phyloP scores from a whole-genome alignment of 1,140 invertebrate species.

The Platyura marginata region DNA sequence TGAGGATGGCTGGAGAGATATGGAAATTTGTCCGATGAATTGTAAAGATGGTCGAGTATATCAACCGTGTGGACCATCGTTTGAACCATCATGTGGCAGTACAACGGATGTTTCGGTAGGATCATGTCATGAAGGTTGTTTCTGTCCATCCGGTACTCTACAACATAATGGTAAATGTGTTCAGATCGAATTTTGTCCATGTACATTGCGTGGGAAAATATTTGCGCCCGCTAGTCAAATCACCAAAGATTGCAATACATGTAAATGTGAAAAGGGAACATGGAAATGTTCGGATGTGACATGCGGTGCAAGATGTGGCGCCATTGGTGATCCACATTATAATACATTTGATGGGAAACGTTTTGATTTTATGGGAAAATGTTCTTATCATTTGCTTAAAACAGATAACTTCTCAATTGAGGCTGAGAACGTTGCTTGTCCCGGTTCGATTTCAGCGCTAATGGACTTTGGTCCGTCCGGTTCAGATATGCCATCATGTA shows the following conservation, averaged over 20 bases:
- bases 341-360: slow-evolving; percentile 70
- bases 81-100: slow-evolving; percentile 33
- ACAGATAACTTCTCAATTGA: slow-evolving; percentile 47
- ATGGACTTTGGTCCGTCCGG: slow-evolving; percentile 37
- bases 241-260: slow-evolving; percentile 69
- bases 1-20: slow-evolving; percentile 48
- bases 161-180: slow-evolving; percentile 58
- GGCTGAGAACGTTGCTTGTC: slow-evolving; percentile 65
- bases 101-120: slow-evolving; percentile 15
- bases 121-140: slow-evolving; percentile 70
- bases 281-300: slow-evolving; percentile 61
- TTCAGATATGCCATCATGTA: slow-evolving; percentile 52
- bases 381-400: slow-evolving; percentile 63
- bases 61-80: slow-evolving; percentile 41
- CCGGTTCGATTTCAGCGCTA: slow-evolving; percentile 51
- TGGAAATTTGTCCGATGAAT: slow-evolving; percentile 35
- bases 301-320: slow-evolving; percentile 56
- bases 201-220: slow-evolving; percentile 51
- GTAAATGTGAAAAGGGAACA: slow-evolving; percentile 35
- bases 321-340: slow-evolving; percentile 79
- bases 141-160: slow-evolving; percentile 56
- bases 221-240: slow-evolving; percentile 52
- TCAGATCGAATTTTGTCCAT: slow-evolving; percentile 50
- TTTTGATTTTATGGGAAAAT: slow-evolving; percentile 79
- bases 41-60: slow-evolving; percentile 24